Conservation (phyloP, 2,113 vertebrate genomes). For the Eurystomus gularis region DNA sequence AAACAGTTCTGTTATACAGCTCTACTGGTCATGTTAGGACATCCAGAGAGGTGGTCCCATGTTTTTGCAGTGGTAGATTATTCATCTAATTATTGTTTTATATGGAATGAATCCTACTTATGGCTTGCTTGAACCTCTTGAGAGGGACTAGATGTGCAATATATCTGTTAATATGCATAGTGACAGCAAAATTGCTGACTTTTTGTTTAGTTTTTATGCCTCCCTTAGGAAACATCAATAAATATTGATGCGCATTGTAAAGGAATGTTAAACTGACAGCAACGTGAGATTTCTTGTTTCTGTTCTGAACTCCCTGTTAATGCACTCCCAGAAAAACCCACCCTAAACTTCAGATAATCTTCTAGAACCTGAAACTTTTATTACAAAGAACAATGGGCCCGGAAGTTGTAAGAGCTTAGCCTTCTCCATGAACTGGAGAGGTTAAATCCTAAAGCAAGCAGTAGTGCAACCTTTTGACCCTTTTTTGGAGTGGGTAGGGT, state of each 20-base stretch:
- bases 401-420: neutral
- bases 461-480: neutral
- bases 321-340: fast-evolving
- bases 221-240: neutral
- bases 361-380: neutral
- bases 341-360: neutral
- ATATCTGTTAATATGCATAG: neutral
- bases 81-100: neutral
- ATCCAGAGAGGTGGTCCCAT: neutral
- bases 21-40: neutral
- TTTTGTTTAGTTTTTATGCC: neutral
- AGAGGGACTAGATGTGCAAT: neutral
- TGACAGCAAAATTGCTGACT: neutral
- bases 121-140: neutral
- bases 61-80: neutral
- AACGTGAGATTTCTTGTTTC: neutral
- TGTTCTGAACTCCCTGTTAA: neutral
- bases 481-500: neutral
- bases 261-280: neutral
- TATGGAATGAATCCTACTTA: neutral
- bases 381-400: neutral
- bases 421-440: neutral
- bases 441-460: neutral
- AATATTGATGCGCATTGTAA: neutral
- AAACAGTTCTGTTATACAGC: neutral